These are phyloP conservation scores for Macrotus californicus DNA, from an alignment of 2,113 vertebrate genomes.

Conservation along the genomic window DNA sequence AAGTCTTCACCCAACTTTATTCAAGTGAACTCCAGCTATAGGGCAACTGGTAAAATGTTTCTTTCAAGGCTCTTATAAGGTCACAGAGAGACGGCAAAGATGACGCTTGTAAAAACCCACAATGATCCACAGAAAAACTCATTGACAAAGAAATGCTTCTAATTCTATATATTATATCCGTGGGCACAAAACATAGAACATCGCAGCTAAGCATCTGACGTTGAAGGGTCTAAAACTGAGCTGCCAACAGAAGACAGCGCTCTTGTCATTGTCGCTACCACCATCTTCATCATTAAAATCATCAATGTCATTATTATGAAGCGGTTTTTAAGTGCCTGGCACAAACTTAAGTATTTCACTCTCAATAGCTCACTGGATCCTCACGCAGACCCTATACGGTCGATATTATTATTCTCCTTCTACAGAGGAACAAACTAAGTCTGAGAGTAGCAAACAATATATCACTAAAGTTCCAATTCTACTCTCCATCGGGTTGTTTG, in stretches of 20 bases:
- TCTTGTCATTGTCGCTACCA: background rate
- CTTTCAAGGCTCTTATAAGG: background rate
- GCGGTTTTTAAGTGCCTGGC: background rate
- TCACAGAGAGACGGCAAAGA: background rate
- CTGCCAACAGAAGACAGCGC: background rate
- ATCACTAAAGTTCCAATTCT: background rate
- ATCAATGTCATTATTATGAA: background rate
- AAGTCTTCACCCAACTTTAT: background rate
- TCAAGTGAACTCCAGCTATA: background rate
- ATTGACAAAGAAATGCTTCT: background rate
- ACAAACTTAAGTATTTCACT: background rate
- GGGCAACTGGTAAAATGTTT: background rate
- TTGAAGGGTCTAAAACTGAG: background rate
- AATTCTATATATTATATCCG: background rate
- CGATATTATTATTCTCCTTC: background rate
- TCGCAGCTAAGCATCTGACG: background rate
- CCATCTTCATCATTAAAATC: too few species aligned
- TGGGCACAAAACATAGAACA: background rate
- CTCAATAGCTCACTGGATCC: background rate
- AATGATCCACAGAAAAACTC: background rate
- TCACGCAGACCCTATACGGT: background rate
- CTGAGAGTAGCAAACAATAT: background rate
- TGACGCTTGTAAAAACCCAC: background rate
- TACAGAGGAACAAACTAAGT: background rate
- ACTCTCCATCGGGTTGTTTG: background rate